Base-by-base conservation (phyloP, 2,113 vertebrate species). In the Triplophysa siluroides region DNA sequence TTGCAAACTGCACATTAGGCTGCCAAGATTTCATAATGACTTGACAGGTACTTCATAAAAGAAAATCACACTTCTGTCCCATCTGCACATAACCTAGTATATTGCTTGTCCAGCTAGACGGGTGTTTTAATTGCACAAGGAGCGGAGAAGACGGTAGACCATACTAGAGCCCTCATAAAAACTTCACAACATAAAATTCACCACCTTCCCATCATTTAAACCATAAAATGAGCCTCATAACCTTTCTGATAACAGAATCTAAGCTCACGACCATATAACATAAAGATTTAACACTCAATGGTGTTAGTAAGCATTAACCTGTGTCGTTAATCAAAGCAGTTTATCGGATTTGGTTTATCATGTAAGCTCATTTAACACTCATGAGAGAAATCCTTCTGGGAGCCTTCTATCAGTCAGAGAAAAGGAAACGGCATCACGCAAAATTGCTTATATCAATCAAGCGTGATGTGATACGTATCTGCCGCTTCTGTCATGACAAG, bases 381-480 rank as follows among this genome's bases (percentile, higher is more conserved):
- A 54, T 64, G 60, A 52, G n/a, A 41, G 33, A 80, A 64, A 65
- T 24, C 69, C 38, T 9, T 45, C 72, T 26, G 50, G 33, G 73
- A 80, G 73, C 50, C 16, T 50, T 66, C 11, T 75, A 75, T 63
- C 56, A 63, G 56, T 75, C 72, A 72, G 24, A 4, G n/a, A 68
- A 66, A 33, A 29, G 61, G 23, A 61, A 72, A 61, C 58, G 66
- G 43, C 41, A 71, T 69, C 33, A 45, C 29, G 65, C 47, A 43
- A 43, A 75, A 74, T 62, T 81, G 47, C 54, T 74, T 62, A 47
- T 74, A 68, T 81, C 64, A 77, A 78, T 78, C 69, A 62, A 69
- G 45, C 68, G 70, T 65, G 58, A 66, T 41, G 62, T 75, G 50
- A 66, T 67, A 60, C 43, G 61, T 64, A 45, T 52, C 60, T 29